Conservation (phyloP, 2,113 vertebrate species). For the Condylura cristata region DNA sequence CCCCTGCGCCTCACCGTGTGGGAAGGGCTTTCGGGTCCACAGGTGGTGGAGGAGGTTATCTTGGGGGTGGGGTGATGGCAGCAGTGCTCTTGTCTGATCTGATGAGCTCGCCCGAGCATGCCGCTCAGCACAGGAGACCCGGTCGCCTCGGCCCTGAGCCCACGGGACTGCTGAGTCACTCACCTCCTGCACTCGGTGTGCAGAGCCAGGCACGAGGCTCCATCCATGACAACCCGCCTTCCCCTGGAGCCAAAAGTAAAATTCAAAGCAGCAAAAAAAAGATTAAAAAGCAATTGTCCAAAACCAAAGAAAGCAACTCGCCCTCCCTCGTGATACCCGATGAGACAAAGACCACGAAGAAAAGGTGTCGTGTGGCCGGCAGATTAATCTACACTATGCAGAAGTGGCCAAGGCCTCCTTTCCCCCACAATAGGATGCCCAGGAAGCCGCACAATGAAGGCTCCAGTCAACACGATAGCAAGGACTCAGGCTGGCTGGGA, state of each 20-base stretch:
- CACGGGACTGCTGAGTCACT: not conserved
- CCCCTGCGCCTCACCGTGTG: not conserved
- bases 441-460: conserved; percentile 35
- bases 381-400: not conserved
- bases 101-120: conserved; percentile 66
- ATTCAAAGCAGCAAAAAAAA: conserved; percentile 33
- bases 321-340: not conserved
- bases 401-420: conserved; percentile 62
- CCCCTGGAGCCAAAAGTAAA: conserved; percentile 46
- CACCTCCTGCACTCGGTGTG: conserved; percentile 14
- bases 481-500: conserved; percentile 15
- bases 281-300: conserved; percentile 56
- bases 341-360: conserved; percentile 21
- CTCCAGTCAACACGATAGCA: conserved; percentile 43
- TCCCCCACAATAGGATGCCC: conserved; percentile 37
- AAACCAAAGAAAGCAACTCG: not conserved
- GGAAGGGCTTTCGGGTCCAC: not conserved
- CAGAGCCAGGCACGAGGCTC: not conserved
- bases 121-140: conserved; percentile 50
- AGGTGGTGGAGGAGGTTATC: not conserved
- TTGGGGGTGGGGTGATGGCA: not conserved
- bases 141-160: conserved; percentile 43
- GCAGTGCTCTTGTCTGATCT: not conserved
- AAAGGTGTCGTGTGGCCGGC: conserved; percentile 3
- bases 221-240: not conserved